phyloP scores from a whole-genome alignment of 1,140 invertebrate species.

The Bombus confusus region DNA sequence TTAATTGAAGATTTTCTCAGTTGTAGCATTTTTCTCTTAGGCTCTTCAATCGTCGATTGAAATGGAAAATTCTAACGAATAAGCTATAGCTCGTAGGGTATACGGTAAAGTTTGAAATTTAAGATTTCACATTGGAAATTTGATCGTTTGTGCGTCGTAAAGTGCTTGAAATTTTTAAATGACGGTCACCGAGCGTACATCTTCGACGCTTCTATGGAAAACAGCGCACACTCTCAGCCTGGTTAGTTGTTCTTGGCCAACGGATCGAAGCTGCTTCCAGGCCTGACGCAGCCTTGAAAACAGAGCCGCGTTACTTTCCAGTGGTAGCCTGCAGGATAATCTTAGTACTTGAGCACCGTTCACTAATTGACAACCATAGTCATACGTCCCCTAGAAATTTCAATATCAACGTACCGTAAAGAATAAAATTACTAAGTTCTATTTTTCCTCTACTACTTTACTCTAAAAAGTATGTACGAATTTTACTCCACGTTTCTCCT shows the following conservation, averaged over 20 bases:
- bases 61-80: background rate
- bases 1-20: background rate
- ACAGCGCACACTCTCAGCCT: constrained; percentile 89
- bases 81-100: background rate
- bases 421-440: background rate
- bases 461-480: background rate
- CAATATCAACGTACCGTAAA: background rate
- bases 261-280: constrained; percentile 88
- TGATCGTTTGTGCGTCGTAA: background rate
- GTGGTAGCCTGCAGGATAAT: constrained; percentile 87
- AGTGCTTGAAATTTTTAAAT: background rate
- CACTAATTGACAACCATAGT: constrained; percentile 90
- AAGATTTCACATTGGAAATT: background rate
- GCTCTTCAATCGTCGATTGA: background rate
- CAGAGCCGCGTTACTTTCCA: constrained; percentile 84
- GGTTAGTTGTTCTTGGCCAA: constrained; percentile 90
- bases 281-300: constrained; percentile 84
- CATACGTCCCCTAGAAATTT: constrained; percentile 87
- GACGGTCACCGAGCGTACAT: constrained; percentile 75
- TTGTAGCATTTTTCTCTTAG: background rate
- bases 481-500: too few species aligned
- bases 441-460: background rate
- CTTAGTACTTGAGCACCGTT: constrained; percentile 89
- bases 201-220: constrained; percentile 89
- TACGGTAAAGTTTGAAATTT: too few species aligned